These are phyloP conservation scores for Palaemon carinicauda DNA, from an alignment of 1,140 invertebrate genomes.

Conservation along the genomic window DNA sequence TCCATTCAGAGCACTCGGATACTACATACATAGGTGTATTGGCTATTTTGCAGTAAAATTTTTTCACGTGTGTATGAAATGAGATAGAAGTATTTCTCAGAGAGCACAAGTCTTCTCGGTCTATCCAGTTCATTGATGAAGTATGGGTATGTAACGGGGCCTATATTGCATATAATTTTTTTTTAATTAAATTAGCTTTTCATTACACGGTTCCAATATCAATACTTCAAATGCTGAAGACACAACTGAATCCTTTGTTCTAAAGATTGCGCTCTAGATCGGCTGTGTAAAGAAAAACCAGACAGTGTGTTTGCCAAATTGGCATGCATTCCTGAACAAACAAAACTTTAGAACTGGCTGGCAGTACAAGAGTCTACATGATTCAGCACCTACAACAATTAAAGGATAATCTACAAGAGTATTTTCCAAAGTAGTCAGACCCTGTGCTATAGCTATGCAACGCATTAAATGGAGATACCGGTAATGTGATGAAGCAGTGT, in stretches of 20 bases:
- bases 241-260: background rate
- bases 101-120: background rate
- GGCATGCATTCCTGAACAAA: too few relatives aligned
- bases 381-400: too few relatives aligned
- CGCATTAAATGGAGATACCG: too few relatives aligned
- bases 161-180: background rate
- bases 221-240: background rate
- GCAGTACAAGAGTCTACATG: too few relatives aligned
- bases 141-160: background rate
- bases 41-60: background rate
- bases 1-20: background rate
- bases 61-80: constrained; percentile 3
- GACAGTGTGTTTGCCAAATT: background rate
- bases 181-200: background rate
- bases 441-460: too few relatives aligned
- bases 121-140: background rate
- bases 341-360: too few relatives aligned
- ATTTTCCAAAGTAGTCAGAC: background rate
- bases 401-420: background rate
- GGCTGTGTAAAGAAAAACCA: too few relatives aligned
- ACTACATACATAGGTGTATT: background rate
- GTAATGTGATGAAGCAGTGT: too few relatives aligned
- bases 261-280: background rate
- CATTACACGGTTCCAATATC: background rate
- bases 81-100: background rate